A percentile compares a stretch with the other conserved stretches of the same genome.
Conservation (phyloP, 92 coral and sea anemone genomes). For the Pocillopora meandrina region DNA sequence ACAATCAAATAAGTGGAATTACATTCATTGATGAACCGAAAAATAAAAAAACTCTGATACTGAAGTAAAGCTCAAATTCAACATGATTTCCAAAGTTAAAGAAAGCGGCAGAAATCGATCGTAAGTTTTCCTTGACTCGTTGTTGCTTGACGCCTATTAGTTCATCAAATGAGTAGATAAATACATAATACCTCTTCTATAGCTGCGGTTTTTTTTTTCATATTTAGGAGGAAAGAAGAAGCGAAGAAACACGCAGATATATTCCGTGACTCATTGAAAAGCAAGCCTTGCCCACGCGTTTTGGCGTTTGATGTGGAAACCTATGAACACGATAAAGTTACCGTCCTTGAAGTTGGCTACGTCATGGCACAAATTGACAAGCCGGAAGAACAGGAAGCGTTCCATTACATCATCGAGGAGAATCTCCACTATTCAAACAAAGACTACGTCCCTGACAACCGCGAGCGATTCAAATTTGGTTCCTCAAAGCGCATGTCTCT, state of each 20-base stretch:
- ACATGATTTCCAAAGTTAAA: no score
- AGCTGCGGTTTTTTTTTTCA: no score
- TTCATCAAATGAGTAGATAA: neutral
- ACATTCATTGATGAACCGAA: no score
- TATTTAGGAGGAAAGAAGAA: neutral
- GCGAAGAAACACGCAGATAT: neutral
- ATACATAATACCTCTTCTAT: neutral
- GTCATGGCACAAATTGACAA: conserved; percentile 40
- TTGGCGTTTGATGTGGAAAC: conserved; percentile 71
- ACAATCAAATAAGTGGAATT: no score
- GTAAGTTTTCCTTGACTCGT: neutral
- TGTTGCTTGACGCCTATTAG: no score
- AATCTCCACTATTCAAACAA: conserved; percentile 30
- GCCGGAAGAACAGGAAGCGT: conserved; percentile 12
- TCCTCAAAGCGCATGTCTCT: conserved; percentile 59
- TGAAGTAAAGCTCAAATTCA: no score
- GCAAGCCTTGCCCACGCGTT: conserved; percentile 15
- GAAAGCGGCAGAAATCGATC: no score
- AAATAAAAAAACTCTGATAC: no score
- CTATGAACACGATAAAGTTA: conserved; percentile 59
- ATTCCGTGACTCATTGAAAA: conserved; percentile 17
- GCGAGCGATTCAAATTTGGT: conserved; percentile 62
- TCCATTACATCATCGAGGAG: conserved; percentile 11
- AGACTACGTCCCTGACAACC: conserved; percentile 67
- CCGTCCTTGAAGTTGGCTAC: conserved; percentile 72